Evolutionary conservation across 2,113 vertebrate genomes (phyloP).

Genomic region (Vulpes lagopus): DNA sequence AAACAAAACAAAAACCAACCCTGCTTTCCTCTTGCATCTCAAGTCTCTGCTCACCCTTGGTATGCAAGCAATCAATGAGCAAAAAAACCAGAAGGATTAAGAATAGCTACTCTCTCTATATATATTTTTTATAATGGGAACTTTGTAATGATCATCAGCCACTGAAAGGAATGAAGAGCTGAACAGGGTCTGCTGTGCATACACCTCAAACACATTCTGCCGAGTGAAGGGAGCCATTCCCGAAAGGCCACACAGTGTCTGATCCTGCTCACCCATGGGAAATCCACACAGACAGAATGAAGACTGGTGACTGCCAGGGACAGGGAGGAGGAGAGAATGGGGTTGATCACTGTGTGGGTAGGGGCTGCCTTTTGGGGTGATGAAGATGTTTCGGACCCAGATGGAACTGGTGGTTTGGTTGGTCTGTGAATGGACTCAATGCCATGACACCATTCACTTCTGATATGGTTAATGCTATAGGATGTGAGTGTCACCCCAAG

Average conservation of each 20-base stretch:
- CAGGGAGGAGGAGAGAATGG: background rate
- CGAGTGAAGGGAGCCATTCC: background rate
- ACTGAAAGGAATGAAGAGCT: background rate
- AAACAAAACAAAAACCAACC: background rate
- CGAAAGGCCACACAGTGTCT: background rate
- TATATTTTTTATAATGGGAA: background rate
- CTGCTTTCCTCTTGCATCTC: constrained; percentile 6
- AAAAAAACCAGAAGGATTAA: constrained; percentile 3
- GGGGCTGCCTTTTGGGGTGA: background rate
- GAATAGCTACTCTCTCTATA: background rate
- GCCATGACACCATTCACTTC: background rate
- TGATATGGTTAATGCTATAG: background rate
- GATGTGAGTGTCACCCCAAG: background rate
- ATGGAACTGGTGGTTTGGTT: background rate
- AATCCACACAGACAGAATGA: background rate
- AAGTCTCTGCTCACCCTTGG: background rate
- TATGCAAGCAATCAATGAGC: background rate
- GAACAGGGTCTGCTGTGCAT: background rate
- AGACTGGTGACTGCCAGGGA: background rate
- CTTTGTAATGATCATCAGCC: background rate
- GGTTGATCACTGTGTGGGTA: background rate
- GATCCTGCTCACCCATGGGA: background rate
- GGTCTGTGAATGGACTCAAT: background rate
- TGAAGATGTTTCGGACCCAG: background rate
- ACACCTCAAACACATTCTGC: background rate